Percentiles rank a stretch among this genome's conserved stretches.
These are phyloP conservation scores for Hetaerina titia DNA, from an alignment of 2,888 invertebrate genomes.

Conservation along the genomic window DNA sequence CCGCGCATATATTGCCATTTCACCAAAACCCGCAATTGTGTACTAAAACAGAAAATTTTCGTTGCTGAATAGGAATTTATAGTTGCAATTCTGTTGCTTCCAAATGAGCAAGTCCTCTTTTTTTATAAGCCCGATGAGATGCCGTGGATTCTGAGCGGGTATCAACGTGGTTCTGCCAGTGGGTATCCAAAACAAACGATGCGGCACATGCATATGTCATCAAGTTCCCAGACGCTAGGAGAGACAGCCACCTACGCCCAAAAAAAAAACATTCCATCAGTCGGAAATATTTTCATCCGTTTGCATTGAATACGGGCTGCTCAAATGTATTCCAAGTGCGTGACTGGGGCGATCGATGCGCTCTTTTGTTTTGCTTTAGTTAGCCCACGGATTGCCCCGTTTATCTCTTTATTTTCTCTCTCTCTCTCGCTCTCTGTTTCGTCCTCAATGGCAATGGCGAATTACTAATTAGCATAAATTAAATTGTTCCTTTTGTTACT, in stretches of 20 bases:
- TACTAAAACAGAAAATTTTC: too few species aligned
- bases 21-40: too few species aligned
- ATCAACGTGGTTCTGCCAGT: not conserved
- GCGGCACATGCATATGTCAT: not conserved
- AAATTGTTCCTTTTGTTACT: not conserved
- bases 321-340: not conserved
- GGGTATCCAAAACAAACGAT: not conserved
- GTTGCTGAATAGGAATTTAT: too few species aligned
- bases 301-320: not conserved
- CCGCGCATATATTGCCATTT: too few species aligned
- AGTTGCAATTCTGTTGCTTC: too few species aligned
- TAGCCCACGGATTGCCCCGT: not conserved
- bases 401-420: too few species aligned
- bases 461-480: not conserved
- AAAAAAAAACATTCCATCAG: not conserved
- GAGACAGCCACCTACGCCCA: not conserved
- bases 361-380: not conserved
- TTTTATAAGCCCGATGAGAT: too few species aligned
- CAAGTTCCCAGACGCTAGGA: not conserved
- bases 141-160: too few species aligned
- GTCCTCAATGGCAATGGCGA: not conserved
- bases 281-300: not conserved
- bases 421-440: too few species aligned
- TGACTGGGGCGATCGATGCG: not conserved
- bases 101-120: too few species aligned